Conservation (phyloP, 1,140 invertebrate species). For the Nymphalis io region DNA sequence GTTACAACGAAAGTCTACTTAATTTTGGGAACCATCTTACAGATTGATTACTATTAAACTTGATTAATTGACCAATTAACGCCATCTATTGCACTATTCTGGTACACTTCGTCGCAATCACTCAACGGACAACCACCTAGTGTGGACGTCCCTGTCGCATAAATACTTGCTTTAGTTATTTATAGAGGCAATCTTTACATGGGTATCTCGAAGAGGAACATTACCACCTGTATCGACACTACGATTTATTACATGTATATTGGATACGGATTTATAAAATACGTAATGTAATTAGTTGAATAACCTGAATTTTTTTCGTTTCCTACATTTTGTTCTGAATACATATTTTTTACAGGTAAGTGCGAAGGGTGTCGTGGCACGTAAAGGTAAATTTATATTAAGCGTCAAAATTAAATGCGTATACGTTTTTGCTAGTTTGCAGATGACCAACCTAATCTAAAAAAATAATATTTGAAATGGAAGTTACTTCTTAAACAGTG, state of each 20-base stretch:
- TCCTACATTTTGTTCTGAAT: not conserved
- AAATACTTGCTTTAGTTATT: constrained; percentile 63
- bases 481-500: too few relatives aligned
- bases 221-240: constrained; percentile 30
- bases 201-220: constrained; percentile 47
- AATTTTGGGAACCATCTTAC: not conserved
- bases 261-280: constrained; percentile 17
- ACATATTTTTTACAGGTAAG: constrained; percentile 2
- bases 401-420: too few relatives aligned
- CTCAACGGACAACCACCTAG: constrained; percentile 51
- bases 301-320: not conserved
- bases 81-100: constrained; percentile 65
- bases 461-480: too few relatives aligned
- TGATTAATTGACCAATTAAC: constrained; percentile 73
- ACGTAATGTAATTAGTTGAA: not conserved
- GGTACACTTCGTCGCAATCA: constrained; percentile 63
- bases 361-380: constrained; percentile 1
- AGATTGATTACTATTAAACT: constrained; percentile 24
- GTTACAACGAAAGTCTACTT: not conserved
- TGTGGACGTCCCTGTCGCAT: constrained; percentile 54
- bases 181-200: constrained; percentile 69
- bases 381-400: not conserved
- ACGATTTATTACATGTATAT: constrained; percentile 26
- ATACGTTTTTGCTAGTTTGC: too few relatives aligned
- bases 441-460: too few relatives aligned